Evolutionary conservation across 2,888 invertebrate species (phyloP), one percentile per base, ranked within the genome.

Genomic region (Ectropis crepuscularia): DNA sequence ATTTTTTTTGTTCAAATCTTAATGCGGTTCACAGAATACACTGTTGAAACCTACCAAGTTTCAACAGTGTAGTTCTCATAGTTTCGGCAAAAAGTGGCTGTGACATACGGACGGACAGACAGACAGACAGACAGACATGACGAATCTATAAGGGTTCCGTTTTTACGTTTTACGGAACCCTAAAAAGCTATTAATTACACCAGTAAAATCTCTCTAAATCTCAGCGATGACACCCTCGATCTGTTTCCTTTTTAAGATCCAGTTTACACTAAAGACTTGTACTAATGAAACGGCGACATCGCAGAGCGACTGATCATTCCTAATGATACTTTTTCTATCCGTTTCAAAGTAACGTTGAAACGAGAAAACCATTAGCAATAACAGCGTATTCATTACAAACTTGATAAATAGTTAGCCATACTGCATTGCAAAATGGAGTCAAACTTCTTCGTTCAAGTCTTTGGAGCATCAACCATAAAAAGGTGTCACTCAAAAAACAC

Each of bases 291-390:
- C 47, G 16, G 51, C 46, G 50, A n/a, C 50, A 36, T 4, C 39
- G 36, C 39, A 41, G 41, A n/a, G 41, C 16, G 38, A 48, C 43
- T 54, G 50, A 42, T 51, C 59, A 59, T 16, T 50, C 36, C 53
- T 60, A 65, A 65, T 65, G 53, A 48, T 48, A 64, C 37, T 57
- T 64, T 64, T 64, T 60, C 41, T 6, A n/a, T 54, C 55, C 38
- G 10, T 53, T 60, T 57, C 48, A 53, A 57, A 57, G 60, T 43
- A 47, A 57, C 42, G 53, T 36, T 9, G 16, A 39, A 53, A 57
- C 57, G 57, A 48, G 57, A 49, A 53, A 64, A 45, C 64, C 64
- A 65, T 61, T 65, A 61, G 60, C 12, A 37, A 38, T 61, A 50
- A 51, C 50, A 45, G 48, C 48, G 9, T 61, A 61, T 57, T 65